Percentiles rank a stretch among this genome's conserved stretches.
These are phyloP conservation scores for Turritopsis rubra DNA, from an alignment of 30 jellyfish, hydroid and myxozoan genomes.

Conservation along the genomic window DNA sequence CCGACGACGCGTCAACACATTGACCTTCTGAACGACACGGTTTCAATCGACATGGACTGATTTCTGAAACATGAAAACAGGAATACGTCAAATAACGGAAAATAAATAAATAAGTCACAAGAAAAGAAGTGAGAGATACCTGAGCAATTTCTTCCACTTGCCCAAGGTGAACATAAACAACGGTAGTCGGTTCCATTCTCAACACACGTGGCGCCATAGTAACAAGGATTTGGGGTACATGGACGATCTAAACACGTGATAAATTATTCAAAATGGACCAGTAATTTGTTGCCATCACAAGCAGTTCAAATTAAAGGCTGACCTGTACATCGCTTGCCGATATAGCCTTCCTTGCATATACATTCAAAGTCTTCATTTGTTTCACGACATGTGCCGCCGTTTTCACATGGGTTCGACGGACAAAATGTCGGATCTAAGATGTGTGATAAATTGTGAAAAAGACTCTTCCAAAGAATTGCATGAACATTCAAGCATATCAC, in stretches of 20 bases:
- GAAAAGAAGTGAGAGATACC: neutral
- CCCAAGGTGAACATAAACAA: slow-evolving; percentile 50
- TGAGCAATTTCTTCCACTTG: slow-evolving; percentile 55
- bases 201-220: slow-evolving; percentile 59
- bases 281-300: neutral
- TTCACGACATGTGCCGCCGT: slow-evolving; percentile 77
- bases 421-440: slow-evolving; percentile 57
- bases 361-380: slow-evolving; percentile 59
- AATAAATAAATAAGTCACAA: neutral
- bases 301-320: neutral
- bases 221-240: slow-evolving; percentile 74
- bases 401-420: slow-evolving; percentile 62
- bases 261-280: neutral
- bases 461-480: neutral
- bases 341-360: slow-evolving; percentile 57
- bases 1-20: slow-evolving; percentile 81
- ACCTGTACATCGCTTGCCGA: slow-evolving; percentile 74
- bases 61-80: slow-evolving; percentile 29
- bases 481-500: neutral
- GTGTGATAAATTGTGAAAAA: neutral
- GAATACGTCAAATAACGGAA: neutral
- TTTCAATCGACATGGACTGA: slow-evolving; percentile 77
- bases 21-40: slow-evolving; percentile 85
- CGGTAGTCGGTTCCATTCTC: slow-evolving; percentile 49
- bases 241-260: slow-evolving; percentile 14